Base-by-base conservation (phyloP, 2,113 vertebrate genomes). In the Cygnus buccinator region DNA sequence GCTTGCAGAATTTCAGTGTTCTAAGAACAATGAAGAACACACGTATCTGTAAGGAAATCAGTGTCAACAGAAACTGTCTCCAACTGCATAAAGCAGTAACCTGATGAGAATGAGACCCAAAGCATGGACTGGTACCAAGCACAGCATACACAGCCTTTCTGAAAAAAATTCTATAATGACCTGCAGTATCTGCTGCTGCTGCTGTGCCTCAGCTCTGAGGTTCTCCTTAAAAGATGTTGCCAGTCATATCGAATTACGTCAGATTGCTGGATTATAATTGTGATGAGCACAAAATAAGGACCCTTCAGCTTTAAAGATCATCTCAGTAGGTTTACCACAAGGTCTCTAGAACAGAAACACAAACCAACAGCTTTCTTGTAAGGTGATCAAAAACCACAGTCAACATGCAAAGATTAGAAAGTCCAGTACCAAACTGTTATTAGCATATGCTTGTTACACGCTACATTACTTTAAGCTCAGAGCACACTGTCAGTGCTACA, bases 101-200 rank as follows among this genome's bases (percentile, higher is more conserved):
- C 6, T 70, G 33, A 48, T 4, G 10, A 48, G 57, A 85, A 37
- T 25, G 6, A 89, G 16, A 68, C n/a, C 4, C 23, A 71, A 48
- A 54, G 29, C 0, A 0, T 10, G 48, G 43, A 35, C 4, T 11
- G 8, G 17, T 59, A 63, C 5, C 7, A 57, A 52, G 11, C 18
- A 17, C 4, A 4, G 52, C 28, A 70, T 11, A 9, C 13, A 62
- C 1, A 14, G 17, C 11, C 0, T 0, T 23, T n/a, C 26, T 21
- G 61, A 63, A 95, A 61, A 80, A 33, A 17, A 52, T 19, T 37
- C 31, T 61, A 15, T 22, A 33, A 37, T 28, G 26, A 68, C 29
- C 20, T 57, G 20, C n/a, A 55, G 14, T 29, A 46, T 37, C 11
- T 54, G 11, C 62, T 72, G 44, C 66, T 72, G 44, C 26, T 52